Evolutionary conservation across 2,797 vertebrate species (phyloP), one percentile per base, ranked within the genome.

Genomic region (Calcarius lapponicus): DNA sequence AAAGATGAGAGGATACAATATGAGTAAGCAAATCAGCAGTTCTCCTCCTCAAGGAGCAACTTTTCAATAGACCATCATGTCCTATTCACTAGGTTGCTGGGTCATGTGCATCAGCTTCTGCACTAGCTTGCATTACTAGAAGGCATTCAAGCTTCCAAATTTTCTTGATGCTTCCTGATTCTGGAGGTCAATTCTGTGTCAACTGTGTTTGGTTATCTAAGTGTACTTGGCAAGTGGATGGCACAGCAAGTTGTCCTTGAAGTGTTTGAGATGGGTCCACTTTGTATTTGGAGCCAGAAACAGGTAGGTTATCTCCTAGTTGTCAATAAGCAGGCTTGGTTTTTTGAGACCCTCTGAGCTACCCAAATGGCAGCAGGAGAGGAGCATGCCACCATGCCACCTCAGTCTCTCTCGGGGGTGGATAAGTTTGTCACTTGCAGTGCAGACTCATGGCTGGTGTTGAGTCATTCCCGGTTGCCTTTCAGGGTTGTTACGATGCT

Each of bases 401-500:
- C 29, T 61, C 40, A 45, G 48, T 45, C 8, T 53, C 34, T 47
- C 72, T 66, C 32, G 36, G 32, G 51, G 51, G 10, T 45, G 38
- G 25, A 28, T 67, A n/a, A 61, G 17, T n/a, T 82, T 81, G 29
- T 80, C 7, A 6, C 13, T 28, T 28, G 16, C 3, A 9, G 26
- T 43, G 42, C 36, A 80, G 87, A 40, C 48, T 74, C 64, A 53
- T 54, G 7, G 14, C 36, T 60, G 47, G 10, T 81, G 32, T 69
- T 88, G 65, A 90, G 60, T 92, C n/a, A 78, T 65, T 58, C 53
- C 24, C 0, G 20, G 47, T 65, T 93, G 57, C 53, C 82, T 93
- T 79, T 75, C 80, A 98, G 98, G 98, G 98, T 72, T 98, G 98
- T 96, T 98, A 98, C 26, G 94, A 98, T 0, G 94, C 95, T 62